These are phyloP conservation scores for Chrysomela aeneicollis DNA, from an alignment of 2,888 invertebrate species.

Conservation along the genomic window DNA sequence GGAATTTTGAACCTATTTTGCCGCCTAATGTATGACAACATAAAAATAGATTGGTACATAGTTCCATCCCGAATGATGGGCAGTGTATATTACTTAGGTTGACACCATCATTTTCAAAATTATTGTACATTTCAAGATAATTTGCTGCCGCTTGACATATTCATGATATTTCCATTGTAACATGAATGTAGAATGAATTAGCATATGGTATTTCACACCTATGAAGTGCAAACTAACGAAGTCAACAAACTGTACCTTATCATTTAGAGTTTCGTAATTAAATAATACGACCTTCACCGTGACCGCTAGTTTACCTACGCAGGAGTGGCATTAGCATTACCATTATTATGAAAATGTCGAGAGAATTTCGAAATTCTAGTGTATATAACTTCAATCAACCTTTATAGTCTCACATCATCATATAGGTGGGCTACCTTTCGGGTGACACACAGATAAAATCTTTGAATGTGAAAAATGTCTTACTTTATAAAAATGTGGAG, in stretches of 20 bases:
- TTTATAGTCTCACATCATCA: not conserved
- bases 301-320: slow-evolving; percentile 13
- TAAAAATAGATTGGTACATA: no score
- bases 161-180: not conserved
- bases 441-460: not conserved
- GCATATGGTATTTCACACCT: slow-evolving; percentile 20
- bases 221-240: slow-evolving; percentile 21
- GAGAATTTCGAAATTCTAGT: not conserved
- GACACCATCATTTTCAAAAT: no score
- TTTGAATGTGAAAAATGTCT: no score
- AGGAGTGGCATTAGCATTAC: slow-evolving; percentile 7
- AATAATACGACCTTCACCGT: slow-evolving; percentile 21
- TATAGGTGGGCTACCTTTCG: not conserved
- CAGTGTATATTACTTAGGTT: no score
- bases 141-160: not conserved
- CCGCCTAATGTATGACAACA: no score
- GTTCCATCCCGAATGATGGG: no score
- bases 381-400: not conserved
- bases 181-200: slow-evolving; percentile 12
- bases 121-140: no score
- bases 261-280: slow-evolving; percentile 18
- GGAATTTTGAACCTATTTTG: no score
- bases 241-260: slow-evolving; percentile 21
- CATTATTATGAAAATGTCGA: not conserved
- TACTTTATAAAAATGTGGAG: no score